Evolutionary conservation across 2,113 vertebrate genomes (phyloP).

Genomic region (Melospiza melodia): DNA sequence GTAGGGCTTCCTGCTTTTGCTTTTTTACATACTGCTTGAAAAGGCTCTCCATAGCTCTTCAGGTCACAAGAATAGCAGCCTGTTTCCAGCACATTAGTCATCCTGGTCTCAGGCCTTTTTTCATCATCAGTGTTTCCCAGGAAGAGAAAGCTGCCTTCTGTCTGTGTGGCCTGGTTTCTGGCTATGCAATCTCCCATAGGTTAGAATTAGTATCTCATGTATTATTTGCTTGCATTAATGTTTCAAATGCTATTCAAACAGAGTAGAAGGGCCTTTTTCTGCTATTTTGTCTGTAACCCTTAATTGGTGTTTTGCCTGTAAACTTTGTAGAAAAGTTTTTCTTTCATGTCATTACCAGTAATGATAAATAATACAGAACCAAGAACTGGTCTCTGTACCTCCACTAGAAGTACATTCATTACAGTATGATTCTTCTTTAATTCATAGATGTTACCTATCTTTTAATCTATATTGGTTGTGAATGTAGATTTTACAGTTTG

Average conservation of each 20-base stretch:
- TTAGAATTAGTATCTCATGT: background rate
- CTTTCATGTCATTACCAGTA: background rate
- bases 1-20: background rate
- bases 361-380: background rate
- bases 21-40: slow-evolving; percentile 45
- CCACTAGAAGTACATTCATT: background rate
- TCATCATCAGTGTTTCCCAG: slow-evolving; percentile 20
- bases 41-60: slow-evolving; percentile 53
- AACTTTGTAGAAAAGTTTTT: background rate
- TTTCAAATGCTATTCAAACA: background rate
- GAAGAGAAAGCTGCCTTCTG: slow-evolving; percentile 32
- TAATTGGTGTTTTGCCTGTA: background rate
- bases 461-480: background rate
- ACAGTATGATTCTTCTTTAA: background rate
- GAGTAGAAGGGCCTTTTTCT: background rate
- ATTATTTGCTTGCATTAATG: background rate
- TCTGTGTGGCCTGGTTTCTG: background rate
- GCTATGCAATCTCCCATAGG: background rate
- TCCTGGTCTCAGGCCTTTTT: slow-evolving; percentile 23
- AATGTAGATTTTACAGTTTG: background rate
- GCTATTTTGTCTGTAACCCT: background rate
- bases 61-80: slow-evolving; percentile 60
- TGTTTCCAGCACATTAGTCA: slow-evolving; percentile 37
- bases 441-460: background rate
- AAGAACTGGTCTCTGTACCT: background rate